Evolutionary conservation across 2,113 vertebrate species (phyloP), one percentile per base, ranked within the genome.

Genomic region (Scopus umbretta): DNA sequence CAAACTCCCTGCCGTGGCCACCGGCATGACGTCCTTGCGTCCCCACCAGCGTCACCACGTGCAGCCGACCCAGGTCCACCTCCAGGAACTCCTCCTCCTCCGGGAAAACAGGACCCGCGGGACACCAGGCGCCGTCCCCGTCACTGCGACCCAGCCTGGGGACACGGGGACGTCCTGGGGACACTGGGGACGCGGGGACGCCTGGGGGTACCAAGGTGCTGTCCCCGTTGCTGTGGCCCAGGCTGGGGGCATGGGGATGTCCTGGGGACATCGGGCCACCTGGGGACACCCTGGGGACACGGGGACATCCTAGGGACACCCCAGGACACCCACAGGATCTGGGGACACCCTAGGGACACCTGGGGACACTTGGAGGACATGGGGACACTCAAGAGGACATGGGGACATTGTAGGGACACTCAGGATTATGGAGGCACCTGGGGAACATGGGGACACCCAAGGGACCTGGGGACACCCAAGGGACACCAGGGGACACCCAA

Each of bases 81-180:
- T 99, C 98, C 81, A 99, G 98, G 94, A 98, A 99, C 92, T 99
- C 99, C 7, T 98, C 98, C 56, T 98, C 98, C 10, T 97, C 98
- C 21, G 99, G 99, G 49, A 98, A 99, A 47, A 99, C 99, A 0
- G 99, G 94, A 40, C 98, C 98, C n/a, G 98, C 98, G 0, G 99
- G 99, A 83, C 99, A 99, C 99, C 99, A 99, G 0, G 99, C 99
- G 10, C 99, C 99, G 9, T 99, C 99, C 1, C 99, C 99, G 1
- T 99, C 98, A 6, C 98, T 99, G 49, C 98, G 98, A 47, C 98
- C 99, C 95, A 99, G 91, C 97, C 99, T 99, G 96, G 55, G 63
- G 23, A 47, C 71, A 16, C 0, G 74, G 90, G 49, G 73, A 70
- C 20, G 16, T 68, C 25, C 47, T 10, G 45, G 43, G 55, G 74